Evolutionary conservation across 1,140 invertebrate species (phyloP).

Genomic region (Conus betulinus): DNA sequence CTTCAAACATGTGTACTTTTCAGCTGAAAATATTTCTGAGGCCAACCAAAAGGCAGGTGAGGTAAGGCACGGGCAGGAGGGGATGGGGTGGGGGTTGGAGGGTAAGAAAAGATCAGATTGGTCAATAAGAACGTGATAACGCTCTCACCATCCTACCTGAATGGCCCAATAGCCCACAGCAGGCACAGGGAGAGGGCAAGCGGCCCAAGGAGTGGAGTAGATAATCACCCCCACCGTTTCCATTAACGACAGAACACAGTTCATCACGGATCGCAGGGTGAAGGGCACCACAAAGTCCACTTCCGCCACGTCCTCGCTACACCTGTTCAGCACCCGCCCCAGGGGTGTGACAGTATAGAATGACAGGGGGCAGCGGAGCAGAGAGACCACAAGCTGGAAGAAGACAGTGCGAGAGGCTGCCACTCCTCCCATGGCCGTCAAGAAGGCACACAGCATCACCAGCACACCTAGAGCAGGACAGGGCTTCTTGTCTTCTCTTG

Average conservation of each 20-base stretch:
- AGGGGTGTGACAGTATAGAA: slow-evolving; percentile 89
- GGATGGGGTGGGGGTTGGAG: neutral
- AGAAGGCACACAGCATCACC: slow-evolving; percentile 59
- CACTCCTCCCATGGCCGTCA: slow-evolving; percentile 70
- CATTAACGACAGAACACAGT: slow-evolving; percentile 83
- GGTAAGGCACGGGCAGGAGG: no score
- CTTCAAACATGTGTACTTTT: no score
- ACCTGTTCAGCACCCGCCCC: slow-evolving; percentile 87
- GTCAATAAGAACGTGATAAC: neutral
- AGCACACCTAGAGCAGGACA: slow-evolving; percentile 61
- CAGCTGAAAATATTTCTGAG: no score
- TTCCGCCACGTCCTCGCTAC: slow-evolving; percentile 77
- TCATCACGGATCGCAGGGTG: slow-evolving; percentile 76
- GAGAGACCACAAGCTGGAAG: slow-evolving; percentile 60
- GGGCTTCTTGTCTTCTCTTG: no score
- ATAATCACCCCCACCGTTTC: slow-evolving; percentile 92
- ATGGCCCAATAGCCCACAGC: slow-evolving; percentile 92
- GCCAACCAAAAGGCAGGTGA: no score
- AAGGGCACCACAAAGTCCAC: slow-evolving; percentile 77
- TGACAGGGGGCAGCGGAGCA: slow-evolving; percentile 82
- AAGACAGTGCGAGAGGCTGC: slow-evolving; percentile 71
- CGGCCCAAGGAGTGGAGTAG: slow-evolving; percentile 88
- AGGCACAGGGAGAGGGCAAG: slow-evolving; percentile 89
- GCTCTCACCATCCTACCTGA: slow-evolving; percentile 79
- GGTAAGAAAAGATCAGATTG: neutral